These are phyloP conservation scores for Cheumatopsyche charites DNA, from an alignment of 1,140 invertebrate species.

Conservation along the genomic window DNA sequence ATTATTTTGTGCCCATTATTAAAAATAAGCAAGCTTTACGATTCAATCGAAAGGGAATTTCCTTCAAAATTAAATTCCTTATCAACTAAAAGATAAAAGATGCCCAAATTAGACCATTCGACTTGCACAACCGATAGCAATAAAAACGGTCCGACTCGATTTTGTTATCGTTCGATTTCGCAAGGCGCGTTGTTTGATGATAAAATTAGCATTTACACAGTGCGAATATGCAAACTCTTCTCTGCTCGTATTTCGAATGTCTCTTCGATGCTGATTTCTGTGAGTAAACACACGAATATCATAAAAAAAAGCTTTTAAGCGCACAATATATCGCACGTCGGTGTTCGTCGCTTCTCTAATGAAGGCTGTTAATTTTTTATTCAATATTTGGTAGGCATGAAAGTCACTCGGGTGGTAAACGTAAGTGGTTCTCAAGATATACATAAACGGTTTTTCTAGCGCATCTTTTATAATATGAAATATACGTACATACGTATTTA, in stretches of 20 bases:
- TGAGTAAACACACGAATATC: background rate
- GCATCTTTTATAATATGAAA: constrained; percentile 49
- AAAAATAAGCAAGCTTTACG: too few species aligned
- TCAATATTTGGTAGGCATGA: background rate
- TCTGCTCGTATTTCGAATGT: constrained; percentile 11
- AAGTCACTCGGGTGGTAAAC: constrained; percentile 35
- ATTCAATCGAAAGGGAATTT: too few species aligned
- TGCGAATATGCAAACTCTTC: constrained; percentile 5
- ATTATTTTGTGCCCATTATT: too few species aligned
- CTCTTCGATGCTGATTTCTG: constrained; percentile 5
- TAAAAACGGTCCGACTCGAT: too few species aligned
- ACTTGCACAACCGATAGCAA: too few species aligned
- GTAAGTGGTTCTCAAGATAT: constrained; percentile 43
- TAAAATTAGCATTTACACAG: constrained; percentile 17
- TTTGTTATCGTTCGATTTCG: background rate
- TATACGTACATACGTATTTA: too few species aligned
- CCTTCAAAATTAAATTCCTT: too few species aligned
- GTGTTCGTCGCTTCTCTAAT: constrained; percentile 17
- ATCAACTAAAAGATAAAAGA: too few species aligned
- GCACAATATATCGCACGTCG: constrained; percentile 13
- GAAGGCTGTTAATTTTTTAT: constrained; percentile 22
- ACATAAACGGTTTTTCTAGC: constrained; percentile 30
- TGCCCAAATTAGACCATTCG: too few species aligned
- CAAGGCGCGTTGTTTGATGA: constrained; percentile 8
- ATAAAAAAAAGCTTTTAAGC: background rate